Evolutionary conservation across 2,888 invertebrate genomes (phyloP).

Genomic region (Aphidius colemani): DNA sequence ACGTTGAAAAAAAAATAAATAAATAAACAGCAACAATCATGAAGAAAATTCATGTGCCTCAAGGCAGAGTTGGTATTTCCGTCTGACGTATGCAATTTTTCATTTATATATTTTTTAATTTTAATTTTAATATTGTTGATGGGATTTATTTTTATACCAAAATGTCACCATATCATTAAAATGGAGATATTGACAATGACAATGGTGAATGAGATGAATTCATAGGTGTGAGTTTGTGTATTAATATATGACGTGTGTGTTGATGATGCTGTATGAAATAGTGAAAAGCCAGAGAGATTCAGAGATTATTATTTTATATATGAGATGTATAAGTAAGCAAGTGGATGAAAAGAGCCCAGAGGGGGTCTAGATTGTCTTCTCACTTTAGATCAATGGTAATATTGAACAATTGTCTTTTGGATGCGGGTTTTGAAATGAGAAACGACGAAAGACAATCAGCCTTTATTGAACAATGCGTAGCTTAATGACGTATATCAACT

Average conservation of each 20-base stretch:
- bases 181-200: slow-evolving; percentile 60
- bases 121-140: slow-evolving; percentile 19
- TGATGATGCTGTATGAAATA: too few species aligned
- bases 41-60: slow-evolving; percentile 12
- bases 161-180: slow-evolving; percentile 55
- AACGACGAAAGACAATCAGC: slow-evolving; percentile 58
- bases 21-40: slow-evolving; percentile 14
- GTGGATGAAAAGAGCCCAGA: slow-evolving; percentile 35
- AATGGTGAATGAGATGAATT: slow-evolving; percentile 43
- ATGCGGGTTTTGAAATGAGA: slow-evolving; percentile 55
- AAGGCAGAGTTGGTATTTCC: slow-evolving; percentile 30
- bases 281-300: too few species aligned
- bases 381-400: slow-evolving; percentile 59
- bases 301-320: too few species aligned
- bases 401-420: slow-evolving; percentile 60
- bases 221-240: too few species aligned
- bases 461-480: slow-evolving; percentile 57
- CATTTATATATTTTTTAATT: slow-evolving; percentile 20
- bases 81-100: slow-evolving; percentile 6
- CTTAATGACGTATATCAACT: slow-evolving; percentile 58
- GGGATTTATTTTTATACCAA: background rate
- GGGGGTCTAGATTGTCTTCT: slow-evolving; percentile 39
- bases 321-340: slow-evolving; percentile 18
- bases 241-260: too few species aligned
- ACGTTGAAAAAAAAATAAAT: slow-evolving; percentile 17